Evolutionary conservation across 1,140 invertebrate genomes (phyloP), one percentile per base, ranked within the genome.

Genomic region (Cheumatopsyche charites): DNA sequence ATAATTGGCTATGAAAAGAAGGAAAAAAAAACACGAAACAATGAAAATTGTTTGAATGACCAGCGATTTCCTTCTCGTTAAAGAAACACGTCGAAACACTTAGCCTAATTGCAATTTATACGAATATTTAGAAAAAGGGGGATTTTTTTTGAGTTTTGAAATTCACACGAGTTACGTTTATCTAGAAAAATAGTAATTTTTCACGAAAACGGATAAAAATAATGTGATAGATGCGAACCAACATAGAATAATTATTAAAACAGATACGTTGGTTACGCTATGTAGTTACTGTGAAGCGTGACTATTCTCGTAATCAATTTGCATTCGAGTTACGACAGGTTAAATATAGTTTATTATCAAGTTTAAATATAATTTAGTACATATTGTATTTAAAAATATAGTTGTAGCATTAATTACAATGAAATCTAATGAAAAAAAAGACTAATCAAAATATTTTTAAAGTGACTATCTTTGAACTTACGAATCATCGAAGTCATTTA

Each of bases 91-190:
- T 15, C 15, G 47, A 52, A 52, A 52, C 47, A 52, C 47, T 52
- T 52, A 52, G 47, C 9, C 47, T 52, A 52, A 52, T 52, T 52
- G 47, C 47, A 52, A 52, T 52, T 52, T 52, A 52, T 52, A 52
- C 19, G 15, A 52, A 17, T 9, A 47, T n/a, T 36, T 36, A 36
- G 29, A 3, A 9, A 9, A 36, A 36, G 9, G 9, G 29, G 3
- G 3, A 36, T 36, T 36, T 36, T 36, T 36, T 36, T 36, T 9
- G 29, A 4, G 29, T 36, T 36, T 36, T 36, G 29, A 36, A 36
- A 36, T 36, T 36, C 29, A 36, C 3, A 9, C 3, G 9, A 36
- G 9, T 36, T 36, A 3, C 3, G 29, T 3, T 36, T 4, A 36
- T 9, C 9, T 36, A 9, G 9, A 4, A 36, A 36, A 36, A 36